A percentile compares a stretch with the other conserved stretches of the same genome.
phyloP scores from a whole-genome alignment of 2,797 vertebrate genomes.

The Smutsia gigantea region DNA sequence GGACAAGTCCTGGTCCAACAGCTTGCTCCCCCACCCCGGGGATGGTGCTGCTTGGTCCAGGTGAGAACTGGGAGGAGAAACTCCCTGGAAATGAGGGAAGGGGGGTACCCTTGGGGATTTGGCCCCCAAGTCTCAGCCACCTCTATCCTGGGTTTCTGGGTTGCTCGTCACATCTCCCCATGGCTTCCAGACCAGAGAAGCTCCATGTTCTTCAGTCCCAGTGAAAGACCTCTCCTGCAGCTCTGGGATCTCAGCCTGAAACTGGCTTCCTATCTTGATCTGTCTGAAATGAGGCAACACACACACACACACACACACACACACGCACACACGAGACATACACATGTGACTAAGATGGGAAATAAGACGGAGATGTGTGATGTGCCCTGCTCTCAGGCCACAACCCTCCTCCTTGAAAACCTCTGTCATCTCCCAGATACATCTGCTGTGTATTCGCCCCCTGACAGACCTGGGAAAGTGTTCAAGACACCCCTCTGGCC shows the following conservation, averaged over 20 bases:
- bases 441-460: accelerated
- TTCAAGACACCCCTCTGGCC: background rate
- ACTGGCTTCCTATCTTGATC: slow-evolving; percentile 88
- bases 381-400: background rate
- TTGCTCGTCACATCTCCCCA: slow-evolving; percentile 85
- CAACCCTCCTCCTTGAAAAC: background rate
- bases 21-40: accelerated
- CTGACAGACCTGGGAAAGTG: accelerated
- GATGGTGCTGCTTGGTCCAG: background rate
- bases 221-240: slow-evolving; percentile 73
- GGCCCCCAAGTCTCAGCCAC: slow-evolving; percentile 67
- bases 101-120: background rate
- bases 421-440: background rate
- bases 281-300: slow-evolving; percentile 82
- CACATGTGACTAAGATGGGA: background rate
- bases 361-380: accelerated
- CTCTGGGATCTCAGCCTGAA: slow-evolving; percentile 88
- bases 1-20: accelerated
- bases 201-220: slow-evolving; percentile 78
- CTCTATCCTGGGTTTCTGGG: slow-evolving; percentile 84
- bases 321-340: background rate
- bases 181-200: slow-evolving; percentile 87
- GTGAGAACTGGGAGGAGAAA: background rate
- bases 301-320: no score
- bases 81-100: background rate